Evolutionary conservation across 1,140 invertebrate genomes (phyloP), one percentile per base, ranked within the genome.

Genomic region (Aphis gossypii): DNA sequence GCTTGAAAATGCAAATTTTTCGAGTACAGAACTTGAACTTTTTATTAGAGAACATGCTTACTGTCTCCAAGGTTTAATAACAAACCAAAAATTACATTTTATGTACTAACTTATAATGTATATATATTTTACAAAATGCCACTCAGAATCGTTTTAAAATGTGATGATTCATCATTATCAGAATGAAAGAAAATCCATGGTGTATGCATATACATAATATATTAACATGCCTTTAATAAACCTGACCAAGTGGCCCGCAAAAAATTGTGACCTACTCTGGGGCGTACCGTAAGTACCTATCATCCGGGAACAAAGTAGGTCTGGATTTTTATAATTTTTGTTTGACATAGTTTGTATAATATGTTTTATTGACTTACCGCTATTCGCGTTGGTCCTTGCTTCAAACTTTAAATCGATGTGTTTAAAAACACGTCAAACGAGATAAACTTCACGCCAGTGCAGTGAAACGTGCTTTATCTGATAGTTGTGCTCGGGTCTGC

Each of bases 401-500:
- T 30, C 60, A 68, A 68, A 68, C 60, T 68, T 68, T 68, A 68
- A 68, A 68, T 68, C 60, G 60, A n/a, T 30, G 30, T 68, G 30
- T 68, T 68, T 68, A 68, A 68, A 68, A 68, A 68, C 60, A 68
- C 60, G 60, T 68, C 60, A 44, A 86, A 86, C 44, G 44, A 46
- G 23, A 41, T 86, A 46, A 86, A 86, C 84, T 46, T 44, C 38
- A 46, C 84, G 41, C 83, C 2, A 41, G 83, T 25, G 38, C 38
- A 44, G 41, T 44, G 41, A 86, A 46, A 86, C 84, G 84, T 86
- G 84, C 41, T 46, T 46, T 86, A 86, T 86, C 84, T 46, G 84
- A 46, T 86, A 46, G 25, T 86, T 4, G 38, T 25, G 84, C 14
- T 11, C 25, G 44, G 44, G 30, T 18, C 84, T 6, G 11, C 44